A percentile compares a stretch with the other conserved stretches of the same genome.
Conservation (phyloP, 2,113 vertebrate genomes). For the Megatriorchis doriae region DNA sequence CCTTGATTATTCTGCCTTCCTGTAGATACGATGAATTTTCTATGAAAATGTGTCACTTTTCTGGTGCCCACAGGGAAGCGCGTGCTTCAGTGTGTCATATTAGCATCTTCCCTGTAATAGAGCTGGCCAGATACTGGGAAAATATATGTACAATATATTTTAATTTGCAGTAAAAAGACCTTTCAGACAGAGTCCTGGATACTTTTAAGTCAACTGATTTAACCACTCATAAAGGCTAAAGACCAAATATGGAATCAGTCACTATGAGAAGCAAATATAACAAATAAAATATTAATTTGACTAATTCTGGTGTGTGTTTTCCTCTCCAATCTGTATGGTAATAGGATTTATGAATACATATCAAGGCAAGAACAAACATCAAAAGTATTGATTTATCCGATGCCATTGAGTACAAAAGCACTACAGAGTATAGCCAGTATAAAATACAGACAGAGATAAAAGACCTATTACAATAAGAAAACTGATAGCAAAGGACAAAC, state of each 20-base stretch:
- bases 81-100: not conserved
- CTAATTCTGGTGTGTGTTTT: conserved; percentile 23
- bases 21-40: conserved; percentile 26
- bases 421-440: not conserved
- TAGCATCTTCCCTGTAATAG: not conserved
- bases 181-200: not conserved
- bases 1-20: conserved; percentile 35
- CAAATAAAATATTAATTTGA: conserved; percentile 20
- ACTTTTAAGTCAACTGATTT: not conserved
- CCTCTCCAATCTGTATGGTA: not conserved
- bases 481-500: conserved; percentile 16
- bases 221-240: not conserved
- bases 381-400: conserved; percentile 37
- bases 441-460: conserved; percentile 36
- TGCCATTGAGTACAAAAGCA: not conserved
- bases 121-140: not conserved
- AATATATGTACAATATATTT: not conserved
- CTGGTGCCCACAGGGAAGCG: not conserved
- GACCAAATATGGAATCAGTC: not conserved
- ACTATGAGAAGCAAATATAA: not conserved
- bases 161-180: not conserved
- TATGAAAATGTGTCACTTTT: not conserved
- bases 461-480: conserved; percentile 40
- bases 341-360: conserved; percentile 4
- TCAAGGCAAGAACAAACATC: conserved; percentile 31